Conservation (phyloP, 2,113 vertebrate species). For the Phrynocephalus versicolor region DNA sequence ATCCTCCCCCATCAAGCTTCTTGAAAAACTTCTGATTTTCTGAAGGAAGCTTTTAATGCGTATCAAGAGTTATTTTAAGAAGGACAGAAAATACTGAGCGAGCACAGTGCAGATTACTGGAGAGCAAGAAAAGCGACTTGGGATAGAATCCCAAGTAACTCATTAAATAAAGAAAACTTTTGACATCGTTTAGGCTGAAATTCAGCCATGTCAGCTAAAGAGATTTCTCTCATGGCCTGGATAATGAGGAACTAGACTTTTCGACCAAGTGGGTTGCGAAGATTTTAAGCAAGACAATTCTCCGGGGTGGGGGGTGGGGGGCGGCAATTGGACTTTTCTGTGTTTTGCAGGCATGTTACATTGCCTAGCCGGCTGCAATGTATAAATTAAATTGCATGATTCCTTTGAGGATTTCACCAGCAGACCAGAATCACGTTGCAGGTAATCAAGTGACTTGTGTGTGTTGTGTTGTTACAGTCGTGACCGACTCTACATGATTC, state of each 20-base stretch:
- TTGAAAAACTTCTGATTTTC: background rate
- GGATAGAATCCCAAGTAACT: constrained; percentile 15
- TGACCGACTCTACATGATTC: too few relatives aligned
- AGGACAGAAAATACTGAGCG: background rate
- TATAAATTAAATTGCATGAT: background rate
- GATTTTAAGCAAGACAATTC: background rate
- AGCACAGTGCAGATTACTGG: constrained; percentile 18
- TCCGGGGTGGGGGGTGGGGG: too few relatives aligned
- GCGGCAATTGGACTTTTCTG: background rate
- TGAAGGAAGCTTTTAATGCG: background rate
- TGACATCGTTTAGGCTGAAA: background rate
- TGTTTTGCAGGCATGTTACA: background rate
- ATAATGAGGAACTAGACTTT: constrained; percentile 35
- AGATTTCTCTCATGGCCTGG: constrained; percentile 33
- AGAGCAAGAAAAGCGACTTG: constrained; percentile 24
- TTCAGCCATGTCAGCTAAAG: constrained; percentile 20
- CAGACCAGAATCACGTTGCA: background rate
- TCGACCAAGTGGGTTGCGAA: background rate
- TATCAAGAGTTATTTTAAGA: background rate
- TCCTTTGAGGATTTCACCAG: background rate
- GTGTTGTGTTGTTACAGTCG: too few relatives aligned
- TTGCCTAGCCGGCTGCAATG: background rate
- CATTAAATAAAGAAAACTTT: background rate
- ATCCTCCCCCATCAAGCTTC: background rate
- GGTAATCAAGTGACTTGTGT: background rate